Evolutionary conservation across 2,797 vertebrate species (phyloP).

Genomic region (Kryptopterus vitreolus): DNA sequence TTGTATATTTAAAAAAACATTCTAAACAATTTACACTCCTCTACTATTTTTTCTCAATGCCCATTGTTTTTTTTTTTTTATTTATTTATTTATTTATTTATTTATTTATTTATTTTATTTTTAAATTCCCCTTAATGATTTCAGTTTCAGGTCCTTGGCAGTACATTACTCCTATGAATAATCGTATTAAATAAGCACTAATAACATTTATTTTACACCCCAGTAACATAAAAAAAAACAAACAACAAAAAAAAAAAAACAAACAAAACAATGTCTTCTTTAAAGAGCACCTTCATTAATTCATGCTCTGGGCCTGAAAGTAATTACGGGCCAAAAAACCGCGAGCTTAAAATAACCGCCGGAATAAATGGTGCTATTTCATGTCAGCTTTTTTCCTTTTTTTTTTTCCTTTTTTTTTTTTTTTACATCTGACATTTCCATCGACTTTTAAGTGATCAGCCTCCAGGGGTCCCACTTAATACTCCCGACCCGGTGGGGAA

Average conservation of each 20-base stretch:
- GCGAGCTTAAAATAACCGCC: not conserved
- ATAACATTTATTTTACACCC: not conserved
- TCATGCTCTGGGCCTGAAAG: not conserved
- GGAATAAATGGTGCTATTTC: not conserved
- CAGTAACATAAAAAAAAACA: too few species aligned
- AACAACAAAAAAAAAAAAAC: not conserved
- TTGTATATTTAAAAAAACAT: too few species aligned
- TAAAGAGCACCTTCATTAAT: not conserved
- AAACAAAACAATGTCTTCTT: not conserved
- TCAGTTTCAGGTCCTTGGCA: not conserved
- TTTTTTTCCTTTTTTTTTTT: too few species aligned
- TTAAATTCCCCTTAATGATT: too few species aligned
- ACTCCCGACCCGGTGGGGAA: not conserved
- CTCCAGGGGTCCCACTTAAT: not conserved
- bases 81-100: too few species aligned
- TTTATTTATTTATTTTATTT: too few species aligned
- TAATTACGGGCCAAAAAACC: not conserved
- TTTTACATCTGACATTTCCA: conserved; percentile 14
- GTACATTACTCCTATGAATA: not conserved
- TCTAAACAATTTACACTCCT: too few species aligned
- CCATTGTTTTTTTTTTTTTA: too few species aligned
- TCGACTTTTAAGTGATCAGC: conserved; percentile 6
- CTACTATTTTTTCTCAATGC: too few species aligned
- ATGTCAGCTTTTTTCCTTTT: not conserved
- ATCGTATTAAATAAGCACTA: not conserved